Base-by-base conservation (phyloP, 2,888 invertebrate genomes). In the Drosophila mercatorum region DNA sequence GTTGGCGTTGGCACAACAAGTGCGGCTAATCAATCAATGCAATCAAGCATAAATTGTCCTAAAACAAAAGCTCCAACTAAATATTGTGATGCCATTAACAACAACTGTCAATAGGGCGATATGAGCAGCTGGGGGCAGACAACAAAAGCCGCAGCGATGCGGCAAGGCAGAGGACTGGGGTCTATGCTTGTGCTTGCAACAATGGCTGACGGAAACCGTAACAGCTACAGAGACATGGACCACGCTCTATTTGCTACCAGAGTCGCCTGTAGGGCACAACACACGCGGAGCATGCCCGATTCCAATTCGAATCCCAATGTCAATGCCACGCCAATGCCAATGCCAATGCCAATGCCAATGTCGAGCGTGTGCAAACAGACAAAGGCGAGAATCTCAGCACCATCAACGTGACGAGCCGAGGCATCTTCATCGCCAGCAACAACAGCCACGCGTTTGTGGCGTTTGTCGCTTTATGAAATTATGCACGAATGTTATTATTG, bases 41-140 rank as follows among this genome's bases (percentile, higher is more conserved):
- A 87, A 90, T 87, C 87, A 86, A 78, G 78, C 90, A 88, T 89
- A 82, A 90, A 90, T 89, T 88, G 85, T 90, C 85, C 78, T 84
- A 72, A 77, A 88, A 88, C 90, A 88, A 89, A 89, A 84, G 80
- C 80, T 62, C 58, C 55, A 57, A 73, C 82, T 88, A 87, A 89
- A 81, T 79, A 87, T 90, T 90, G 76, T 81, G 88, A 75, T 75
- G 81, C 88, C 90, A 87, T 87, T 90, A 89, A 78, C 74, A 74
- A 81, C 75, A 84, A 74, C 73, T 77, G 85, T 77, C 78, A 87
- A 89, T 80, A 75, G 73, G 68, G 73, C 65, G 68, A 44, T 43
- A 41, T 62, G 61, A 56, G 55, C 38, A 38, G 59, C 61, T 51
- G 53, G 68, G 71, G 46, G 36, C 3, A 36, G 38, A 60, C 67